Conservation (phyloP, 2,113 vertebrate species). For the Psophia crepitans region DNA sequence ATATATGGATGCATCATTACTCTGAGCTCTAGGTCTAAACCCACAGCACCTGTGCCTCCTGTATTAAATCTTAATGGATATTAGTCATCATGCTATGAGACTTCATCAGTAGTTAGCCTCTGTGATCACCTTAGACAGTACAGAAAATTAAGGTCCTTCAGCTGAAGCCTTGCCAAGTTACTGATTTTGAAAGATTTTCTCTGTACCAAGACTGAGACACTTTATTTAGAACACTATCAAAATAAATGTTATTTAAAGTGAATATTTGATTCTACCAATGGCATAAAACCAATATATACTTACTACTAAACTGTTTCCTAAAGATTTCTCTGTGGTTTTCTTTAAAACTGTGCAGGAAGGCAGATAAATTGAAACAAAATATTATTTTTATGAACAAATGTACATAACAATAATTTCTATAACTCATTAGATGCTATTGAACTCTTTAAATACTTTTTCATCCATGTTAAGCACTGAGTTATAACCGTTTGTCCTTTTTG, state of each 20-base stretch:
- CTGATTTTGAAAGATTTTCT: not conserved
- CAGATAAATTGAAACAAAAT: not conserved
- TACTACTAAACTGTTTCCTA: not conserved
- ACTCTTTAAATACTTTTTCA: not conserved
- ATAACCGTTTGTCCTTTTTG: not conserved
- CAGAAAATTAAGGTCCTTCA: not conserved
- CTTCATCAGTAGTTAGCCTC: not conserved
- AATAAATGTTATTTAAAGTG: not conserved
- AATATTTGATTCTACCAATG: not conserved
- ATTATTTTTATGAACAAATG: not conserved
- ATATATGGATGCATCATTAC: fast-evolving
- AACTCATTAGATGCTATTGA: not conserved
- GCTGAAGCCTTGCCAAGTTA: not conserved
- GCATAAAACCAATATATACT: not conserved
- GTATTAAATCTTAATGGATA: not conserved
- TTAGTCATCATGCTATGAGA: not conserved
- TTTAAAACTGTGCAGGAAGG: not conserved
- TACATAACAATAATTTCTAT: not conserved
- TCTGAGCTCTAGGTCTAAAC: not conserved
- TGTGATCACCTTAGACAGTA: not conserved
- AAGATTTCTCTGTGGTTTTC: not conserved
- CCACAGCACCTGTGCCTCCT: not conserved
- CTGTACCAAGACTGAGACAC: not conserved
- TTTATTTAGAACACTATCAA: not conserved
- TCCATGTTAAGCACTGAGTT: not conserved